These are phyloP conservation scores for Melanocharis versteri DNA, from an alignment of 2,113 vertebrate species.

Conservation along the genomic window DNA sequence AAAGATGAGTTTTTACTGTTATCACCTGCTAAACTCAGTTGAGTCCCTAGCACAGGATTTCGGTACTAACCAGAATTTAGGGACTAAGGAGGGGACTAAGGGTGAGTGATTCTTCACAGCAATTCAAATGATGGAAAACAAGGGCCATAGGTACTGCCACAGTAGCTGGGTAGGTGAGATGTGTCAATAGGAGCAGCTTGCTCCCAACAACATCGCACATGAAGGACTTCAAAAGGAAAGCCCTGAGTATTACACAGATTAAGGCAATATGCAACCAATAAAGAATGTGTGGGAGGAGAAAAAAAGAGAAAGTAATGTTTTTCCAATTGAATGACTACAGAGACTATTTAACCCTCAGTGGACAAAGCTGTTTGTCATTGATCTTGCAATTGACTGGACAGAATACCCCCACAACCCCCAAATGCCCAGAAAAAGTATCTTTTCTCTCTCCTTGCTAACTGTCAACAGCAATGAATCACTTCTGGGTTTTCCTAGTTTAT, in stretches of 20 bases:
- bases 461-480: neutral
- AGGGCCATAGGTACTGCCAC: neutral
- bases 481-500: conserved; percentile 22
- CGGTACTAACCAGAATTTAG: neutral
- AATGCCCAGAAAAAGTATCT: neutral
- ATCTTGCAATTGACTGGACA: neutral
- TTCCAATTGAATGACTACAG: neutral
- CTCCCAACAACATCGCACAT: neutral
- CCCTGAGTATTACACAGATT: neutral
- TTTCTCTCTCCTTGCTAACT: neutral
- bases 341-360: neutral
- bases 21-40: neutral
- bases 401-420: fast-evolving
- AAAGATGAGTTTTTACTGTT: neutral
- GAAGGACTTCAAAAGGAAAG: neutral
- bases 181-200: neutral
- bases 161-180: neutral
- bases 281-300: neutral
- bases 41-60: neutral
- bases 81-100: neutral
- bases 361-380: neutral
- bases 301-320: neutral
- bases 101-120: neutral
- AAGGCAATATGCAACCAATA: neutral
- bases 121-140: neutral